Evolutionary conservation across 2,797 vertebrate species (phyloP).

Genomic region (Percopsis omiscomaycus): DNA sequence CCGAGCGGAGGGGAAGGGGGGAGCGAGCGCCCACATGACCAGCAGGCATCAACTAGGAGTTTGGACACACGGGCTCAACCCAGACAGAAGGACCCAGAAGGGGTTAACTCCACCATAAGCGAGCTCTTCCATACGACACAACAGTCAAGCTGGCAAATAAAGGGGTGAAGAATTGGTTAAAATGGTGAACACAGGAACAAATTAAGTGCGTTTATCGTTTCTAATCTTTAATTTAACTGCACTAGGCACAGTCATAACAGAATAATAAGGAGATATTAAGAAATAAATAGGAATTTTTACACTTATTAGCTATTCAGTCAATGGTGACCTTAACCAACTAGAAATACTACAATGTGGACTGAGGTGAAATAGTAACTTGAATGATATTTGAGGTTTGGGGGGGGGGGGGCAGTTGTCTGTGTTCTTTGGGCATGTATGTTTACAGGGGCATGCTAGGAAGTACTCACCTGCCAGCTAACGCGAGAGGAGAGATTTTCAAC

Average conservation of each 20-base stretch:
- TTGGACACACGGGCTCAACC: slow-evolving; percentile 95
- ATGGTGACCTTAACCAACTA: slow-evolving; percentile 27
- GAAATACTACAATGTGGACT: slow-evolving; percentile 36
- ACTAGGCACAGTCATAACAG: slow-evolving; percentile 35
- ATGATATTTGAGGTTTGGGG: slow-evolving; percentile 30
- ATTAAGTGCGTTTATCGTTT: slow-evolving; percentile 70
- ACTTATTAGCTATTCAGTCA: slow-evolving; percentile 25
- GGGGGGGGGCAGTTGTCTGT: slow-evolving; percentile 14
- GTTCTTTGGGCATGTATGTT: slow-evolving; percentile 40
- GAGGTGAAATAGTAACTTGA: slow-evolving; percentile 40
- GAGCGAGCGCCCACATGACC: slow-evolving; percentile 78
- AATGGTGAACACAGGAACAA: slow-evolving; percentile 79
- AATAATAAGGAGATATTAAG: slow-evolving; percentile 20
- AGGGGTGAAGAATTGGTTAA: slow-evolving; percentile 99
- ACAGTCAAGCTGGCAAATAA: slow-evolving; percentile 99
- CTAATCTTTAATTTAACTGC: slow-evolving; percentile 48
- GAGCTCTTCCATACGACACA: slow-evolving; percentile 92
- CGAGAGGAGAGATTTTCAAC: slow-evolving; percentile 95
- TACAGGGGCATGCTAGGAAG: slow-evolving; percentile 54
- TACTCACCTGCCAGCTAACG: slow-evolving; percentile 97
- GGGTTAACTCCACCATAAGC: slow-evolving; percentile 98
- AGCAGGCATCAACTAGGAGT: slow-evolving; percentile 80
- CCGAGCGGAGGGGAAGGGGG: slow-evolving; percentile 68
- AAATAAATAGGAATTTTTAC: slow-evolving; percentile 8
- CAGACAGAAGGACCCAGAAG: slow-evolving; percentile 99